Conservation (phyloP, 2,113 vertebrate genomes). For the Arothron firmamentum region DNA sequence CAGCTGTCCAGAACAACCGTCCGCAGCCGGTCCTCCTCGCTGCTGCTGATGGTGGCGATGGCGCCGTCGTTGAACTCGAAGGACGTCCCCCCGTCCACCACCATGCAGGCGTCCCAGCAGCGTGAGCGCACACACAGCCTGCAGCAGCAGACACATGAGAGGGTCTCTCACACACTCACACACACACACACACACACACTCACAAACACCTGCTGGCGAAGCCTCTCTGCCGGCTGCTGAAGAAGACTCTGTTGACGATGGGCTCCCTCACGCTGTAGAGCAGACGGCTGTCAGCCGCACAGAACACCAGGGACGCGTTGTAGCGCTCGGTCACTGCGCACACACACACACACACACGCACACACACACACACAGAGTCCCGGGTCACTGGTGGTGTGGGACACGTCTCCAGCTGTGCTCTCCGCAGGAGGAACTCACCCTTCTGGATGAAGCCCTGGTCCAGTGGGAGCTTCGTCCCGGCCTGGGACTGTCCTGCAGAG, state of each 20-base stretch:
- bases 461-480: slow-evolving; percentile 76
- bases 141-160: slow-evolving; percentile 22
- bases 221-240: slow-evolving; percentile 86
- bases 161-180: too few relatives aligned
- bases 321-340: slow-evolving; percentile 83
- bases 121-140: slow-evolving; percentile 92
- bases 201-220: slow-evolving; percentile 81
- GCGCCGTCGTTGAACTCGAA: slow-evolving; percentile 98
- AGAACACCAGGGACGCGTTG: slow-evolving; percentile 89
- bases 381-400: not conserved
- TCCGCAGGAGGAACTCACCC: slow-evolving; percentile 67
- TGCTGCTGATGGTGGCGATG: slow-evolving; percentile 86
- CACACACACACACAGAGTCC: not conserved
- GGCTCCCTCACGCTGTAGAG: slow-evolving; percentile 96
- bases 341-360: not conserved
- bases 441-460: slow-evolving; percentile 78
- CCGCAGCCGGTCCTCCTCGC: slow-evolving; percentile 85
- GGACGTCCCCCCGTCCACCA: slow-evolving; percentile 93
- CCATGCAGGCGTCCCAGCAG: slow-evolving; percentile 98
- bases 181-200: too few relatives aligned
- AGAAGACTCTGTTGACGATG: slow-evolving; percentile 93
- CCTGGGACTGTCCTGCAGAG: slow-evolving; percentile 77
- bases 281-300: slow-evolving; percentile 86
- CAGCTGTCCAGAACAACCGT: slow-evolving; percentile 85
- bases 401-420: too few relatives aligned